phyloP scores from a whole-genome alignment of 1,140 invertebrate species.

The Nebria ingens region DNA sequence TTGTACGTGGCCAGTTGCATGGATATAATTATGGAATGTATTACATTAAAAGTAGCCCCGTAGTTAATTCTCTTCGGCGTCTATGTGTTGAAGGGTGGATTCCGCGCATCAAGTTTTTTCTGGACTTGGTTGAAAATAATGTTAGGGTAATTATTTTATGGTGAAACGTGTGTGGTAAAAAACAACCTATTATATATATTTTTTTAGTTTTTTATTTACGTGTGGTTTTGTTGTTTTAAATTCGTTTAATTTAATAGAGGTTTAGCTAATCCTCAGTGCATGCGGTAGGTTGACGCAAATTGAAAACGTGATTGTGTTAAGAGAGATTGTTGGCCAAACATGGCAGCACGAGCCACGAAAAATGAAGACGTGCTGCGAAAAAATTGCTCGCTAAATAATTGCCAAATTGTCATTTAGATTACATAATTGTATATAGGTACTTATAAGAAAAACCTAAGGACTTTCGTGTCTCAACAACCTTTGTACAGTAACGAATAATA shows the following conservation, averaged over 20 bases:
- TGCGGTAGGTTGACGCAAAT: conserved; percentile 4
- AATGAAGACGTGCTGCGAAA: background rate
- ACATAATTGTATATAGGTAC: too few relatives aligned
- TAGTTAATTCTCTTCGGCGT: too few relatives aligned
- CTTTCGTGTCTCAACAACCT: too few relatives aligned
- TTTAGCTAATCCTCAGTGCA: background rate
- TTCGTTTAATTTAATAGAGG: conserved; percentile 3
- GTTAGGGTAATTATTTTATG: conserved; percentile 6
- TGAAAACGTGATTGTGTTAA: conserved; percentile 7
- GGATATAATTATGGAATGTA: too few relatives aligned
- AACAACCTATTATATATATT: background rate
- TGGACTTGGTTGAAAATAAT: background rate
- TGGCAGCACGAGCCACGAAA: background rate
- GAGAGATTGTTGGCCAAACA: background rate
- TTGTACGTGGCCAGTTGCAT: too few relatives aligned
- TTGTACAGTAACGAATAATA: too few relatives aligned
- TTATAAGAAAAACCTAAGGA: too few relatives aligned
- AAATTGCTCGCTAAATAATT: background rate
- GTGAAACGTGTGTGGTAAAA: background rate
- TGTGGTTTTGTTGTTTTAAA: background rate
- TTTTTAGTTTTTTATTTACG: too few relatives aligned
- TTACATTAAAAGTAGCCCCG: too few relatives aligned
- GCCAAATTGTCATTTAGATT: background rate
- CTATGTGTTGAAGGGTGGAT: background rate
- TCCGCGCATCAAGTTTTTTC: background rate